These are phyloP conservation scores for Hypanus sabinus DNA, from an alignment of 2,113 vertebrate genomes.

Conservation along the genomic window DNA sequence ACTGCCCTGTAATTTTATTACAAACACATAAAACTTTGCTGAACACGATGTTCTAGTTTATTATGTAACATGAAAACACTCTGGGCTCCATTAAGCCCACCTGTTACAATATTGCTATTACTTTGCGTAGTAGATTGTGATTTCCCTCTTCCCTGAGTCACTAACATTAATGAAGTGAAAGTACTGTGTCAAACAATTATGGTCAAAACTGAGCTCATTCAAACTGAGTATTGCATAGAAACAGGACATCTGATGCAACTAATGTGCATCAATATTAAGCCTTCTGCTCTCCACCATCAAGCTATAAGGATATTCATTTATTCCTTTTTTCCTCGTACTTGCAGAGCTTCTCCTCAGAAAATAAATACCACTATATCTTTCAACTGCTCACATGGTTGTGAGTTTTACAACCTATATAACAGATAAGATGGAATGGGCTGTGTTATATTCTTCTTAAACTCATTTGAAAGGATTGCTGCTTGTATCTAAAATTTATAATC, in stretches of 20 bases:
- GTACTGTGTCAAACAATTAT: neutral
- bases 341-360: neutral
- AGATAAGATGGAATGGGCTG: neutral
- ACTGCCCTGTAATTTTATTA: neutral
- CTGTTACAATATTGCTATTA: neutral
- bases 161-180: neutral
- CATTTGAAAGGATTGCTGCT: neutral
- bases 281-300: neutral
- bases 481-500: neutral
- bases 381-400: neutral
- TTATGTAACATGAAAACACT: neutral
- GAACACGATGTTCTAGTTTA: neutral
- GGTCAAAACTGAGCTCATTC: too few species aligned
- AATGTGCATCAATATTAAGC: neutral
- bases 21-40: neutral
- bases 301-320: neutral
- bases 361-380: neutral
- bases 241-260: neutral
- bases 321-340: neutral
- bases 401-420: neutral
- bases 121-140: neutral
- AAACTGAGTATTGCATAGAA: neutral
- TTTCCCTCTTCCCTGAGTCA: neutral
- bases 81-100: neutral
- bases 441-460: neutral